phyloP scores from a whole-genome alignment of 2,888 invertebrate genomes.

The Eupithecia vulgata region DNA sequence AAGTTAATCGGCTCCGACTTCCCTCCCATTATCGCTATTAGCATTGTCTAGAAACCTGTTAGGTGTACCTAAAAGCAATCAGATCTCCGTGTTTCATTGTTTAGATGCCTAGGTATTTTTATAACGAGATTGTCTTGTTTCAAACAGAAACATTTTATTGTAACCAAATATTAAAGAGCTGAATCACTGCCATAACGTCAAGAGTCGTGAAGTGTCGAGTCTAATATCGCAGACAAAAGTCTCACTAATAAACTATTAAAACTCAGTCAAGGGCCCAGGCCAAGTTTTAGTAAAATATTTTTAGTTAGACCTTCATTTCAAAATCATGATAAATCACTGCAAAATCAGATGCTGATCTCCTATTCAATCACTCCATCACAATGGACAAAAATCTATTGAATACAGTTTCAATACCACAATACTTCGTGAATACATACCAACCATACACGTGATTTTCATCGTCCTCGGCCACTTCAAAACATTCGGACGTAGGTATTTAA shows the following conservation, averaged over 20 bases:
- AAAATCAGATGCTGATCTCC: not conserved
- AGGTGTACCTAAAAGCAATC: conserved; percentile 38
- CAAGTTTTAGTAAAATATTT: not conserved
- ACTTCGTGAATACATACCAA: not conserved
- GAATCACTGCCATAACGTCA: not conserved
- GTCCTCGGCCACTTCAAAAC: conserved; percentile 11
- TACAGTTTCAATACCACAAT: not conserved
- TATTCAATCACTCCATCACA: not conserved
- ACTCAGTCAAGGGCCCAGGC: not conserved
- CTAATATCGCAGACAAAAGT: not conserved
- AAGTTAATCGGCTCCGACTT: conserved; percentile 29
- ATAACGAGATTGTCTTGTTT: not conserved
- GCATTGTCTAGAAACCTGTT: conserved; percentile 33
- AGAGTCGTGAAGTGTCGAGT: not conserved
- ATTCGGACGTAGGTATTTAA: conserved; percentile 24
- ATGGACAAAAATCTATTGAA: conserved; percentile 4
- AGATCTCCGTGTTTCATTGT: conserved; percentile 25
- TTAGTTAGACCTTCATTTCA: not conserved
- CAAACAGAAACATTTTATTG: not conserved
- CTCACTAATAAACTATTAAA: not conserved
- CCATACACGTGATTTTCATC: conserved; percentile 23
- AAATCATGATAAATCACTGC: not conserved
- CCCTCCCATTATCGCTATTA: conserved; percentile 34
- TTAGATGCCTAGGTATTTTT: not conserved
- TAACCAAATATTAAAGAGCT: not conserved